Evolutionary conservation across 2,113 vertebrate genomes (phyloP).

Genomic region (Gopherus evgoodei): DNA sequence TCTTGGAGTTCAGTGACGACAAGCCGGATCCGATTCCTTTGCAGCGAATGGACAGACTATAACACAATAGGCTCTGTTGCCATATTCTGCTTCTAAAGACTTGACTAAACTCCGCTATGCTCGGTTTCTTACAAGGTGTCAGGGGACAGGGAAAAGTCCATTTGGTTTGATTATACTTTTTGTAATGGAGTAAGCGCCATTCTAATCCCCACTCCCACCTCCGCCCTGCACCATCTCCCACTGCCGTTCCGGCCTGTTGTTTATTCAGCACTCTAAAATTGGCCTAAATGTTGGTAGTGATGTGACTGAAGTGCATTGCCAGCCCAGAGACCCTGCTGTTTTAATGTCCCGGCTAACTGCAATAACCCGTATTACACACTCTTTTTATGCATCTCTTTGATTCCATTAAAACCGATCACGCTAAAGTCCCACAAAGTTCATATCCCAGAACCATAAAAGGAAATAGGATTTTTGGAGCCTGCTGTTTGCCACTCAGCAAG

Average conservation of each 20-base stretch:
- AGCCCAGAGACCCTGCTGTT: neutral
- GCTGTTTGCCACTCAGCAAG: neutral
- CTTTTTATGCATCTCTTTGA: neutral
- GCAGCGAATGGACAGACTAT: too few relatives aligned
- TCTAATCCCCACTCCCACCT: neutral
- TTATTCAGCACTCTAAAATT: neutral
- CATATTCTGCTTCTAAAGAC: neutral
- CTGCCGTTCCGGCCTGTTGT: neutral
- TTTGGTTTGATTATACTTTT: neutral
- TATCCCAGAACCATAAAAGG: neutral
- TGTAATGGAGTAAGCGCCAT: neutral
- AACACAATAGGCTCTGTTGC: too few relatives aligned
- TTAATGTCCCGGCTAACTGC: neutral
- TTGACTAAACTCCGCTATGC: neutral
- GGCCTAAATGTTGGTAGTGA: neutral
- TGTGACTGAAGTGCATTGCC: neutral
- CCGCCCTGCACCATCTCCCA: too few relatives aligned
- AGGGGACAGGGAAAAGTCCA: neutral
- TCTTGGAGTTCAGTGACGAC: too few relatives aligned
- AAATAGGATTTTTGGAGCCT: neutral
- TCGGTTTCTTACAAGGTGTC: neutral
- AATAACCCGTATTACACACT: neutral
- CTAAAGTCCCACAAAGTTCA: neutral
- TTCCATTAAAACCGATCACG: neutral
- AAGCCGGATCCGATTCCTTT: too few relatives aligned